Conservation (phyloP, 2,888 invertebrate species). For the Ditylenchus weischeri region DNA sequence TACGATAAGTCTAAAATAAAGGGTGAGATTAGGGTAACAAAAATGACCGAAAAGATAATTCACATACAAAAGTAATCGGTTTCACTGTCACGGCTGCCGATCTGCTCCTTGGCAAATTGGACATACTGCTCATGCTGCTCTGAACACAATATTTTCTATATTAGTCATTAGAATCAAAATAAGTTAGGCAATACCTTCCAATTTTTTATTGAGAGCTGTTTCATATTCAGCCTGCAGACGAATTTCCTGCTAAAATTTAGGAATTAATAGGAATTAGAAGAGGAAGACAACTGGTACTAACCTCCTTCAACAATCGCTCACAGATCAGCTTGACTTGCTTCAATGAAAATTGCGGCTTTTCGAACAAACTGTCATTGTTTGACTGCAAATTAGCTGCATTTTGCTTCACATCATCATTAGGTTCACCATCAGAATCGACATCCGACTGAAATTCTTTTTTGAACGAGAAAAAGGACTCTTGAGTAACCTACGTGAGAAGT, state of each 20-base stretch:
- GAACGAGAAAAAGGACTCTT: constrained; percentile 5
- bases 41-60: too few species aligned
- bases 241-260: too few species aligned
- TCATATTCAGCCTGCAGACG: constrained; percentile 9
- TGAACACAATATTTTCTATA: constrained; percentile 52
- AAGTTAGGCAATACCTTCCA: constrained; percentile 67
- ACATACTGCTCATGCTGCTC: constrained; percentile 99
- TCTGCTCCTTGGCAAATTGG: constrained; percentile 93
- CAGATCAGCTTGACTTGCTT: constrained; percentile 82
- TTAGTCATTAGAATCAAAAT: not conserved
- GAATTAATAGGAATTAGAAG: too few species aligned
- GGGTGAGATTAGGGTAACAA: too few species aligned
- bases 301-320: constrained; percentile 88
- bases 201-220: constrained; percentile 80
- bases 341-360: constrained; percentile 45
- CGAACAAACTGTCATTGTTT: constrained; percentile 25
- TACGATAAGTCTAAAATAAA: too few species aligned
- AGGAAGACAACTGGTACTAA: too few species aligned
- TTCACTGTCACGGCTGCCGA: too few species aligned
- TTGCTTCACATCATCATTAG: constrained; percentile 14
- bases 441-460: constrained; percentile 42
- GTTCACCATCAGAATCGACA: constrained; percentile 51
- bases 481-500: constrained; percentile 24
- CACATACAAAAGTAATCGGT: too few species aligned
- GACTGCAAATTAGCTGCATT: not conserved